Conservation (phyloP, 2,888 invertebrate genomes). For the Leptopilina myrica region DNA sequence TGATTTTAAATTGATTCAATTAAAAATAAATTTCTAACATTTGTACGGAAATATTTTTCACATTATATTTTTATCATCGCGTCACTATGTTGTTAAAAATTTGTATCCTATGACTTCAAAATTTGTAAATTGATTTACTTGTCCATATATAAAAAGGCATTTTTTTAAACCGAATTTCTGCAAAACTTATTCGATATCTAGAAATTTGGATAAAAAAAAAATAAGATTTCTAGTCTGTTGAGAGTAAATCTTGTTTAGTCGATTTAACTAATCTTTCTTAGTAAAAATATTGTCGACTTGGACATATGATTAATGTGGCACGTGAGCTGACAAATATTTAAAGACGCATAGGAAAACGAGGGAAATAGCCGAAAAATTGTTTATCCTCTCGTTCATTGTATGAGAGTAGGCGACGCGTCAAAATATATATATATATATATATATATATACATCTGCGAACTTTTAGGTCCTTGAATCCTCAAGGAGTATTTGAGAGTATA, state of each 20-base stretch:
- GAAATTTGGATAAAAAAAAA: too few relatives aligned
- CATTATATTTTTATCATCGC: too few relatives aligned
- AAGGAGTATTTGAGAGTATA: conserved; percentile 50
- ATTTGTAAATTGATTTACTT: too few relatives aligned
- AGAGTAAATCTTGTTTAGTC: background rate
- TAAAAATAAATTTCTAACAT: too few relatives aligned
- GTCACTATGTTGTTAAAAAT: too few relatives aligned
- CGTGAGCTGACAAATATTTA: conserved; percentile 16
- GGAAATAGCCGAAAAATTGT: conserved; percentile 28
- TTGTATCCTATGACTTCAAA: too few relatives aligned
- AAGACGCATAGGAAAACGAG: conserved; percentile 1
- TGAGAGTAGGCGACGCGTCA: conserved; percentile 55
- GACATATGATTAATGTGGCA: conserved; percentile 26
- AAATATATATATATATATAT: conserved; percentile 70
- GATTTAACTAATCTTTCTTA: conserved; percentile 10
- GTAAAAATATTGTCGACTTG: background rate
- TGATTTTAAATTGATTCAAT: too few relatives aligned
- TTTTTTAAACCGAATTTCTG: too few relatives aligned
- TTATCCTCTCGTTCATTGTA: conserved; percentile 1
- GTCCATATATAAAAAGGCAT: too few relatives aligned
- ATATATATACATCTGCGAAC: conserved; percentile 68
- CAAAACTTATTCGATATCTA: too few relatives aligned
- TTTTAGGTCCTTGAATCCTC: conserved; percentile 49
- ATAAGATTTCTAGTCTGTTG: too few relatives aligned
- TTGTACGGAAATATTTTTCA: too few relatives aligned